These are phyloP conservation scores for Heliocidaris tuberculata DNA, from an alignment of 35 echinoderm and acorn worm genomes.

Conservation along the genomic window DNA sequence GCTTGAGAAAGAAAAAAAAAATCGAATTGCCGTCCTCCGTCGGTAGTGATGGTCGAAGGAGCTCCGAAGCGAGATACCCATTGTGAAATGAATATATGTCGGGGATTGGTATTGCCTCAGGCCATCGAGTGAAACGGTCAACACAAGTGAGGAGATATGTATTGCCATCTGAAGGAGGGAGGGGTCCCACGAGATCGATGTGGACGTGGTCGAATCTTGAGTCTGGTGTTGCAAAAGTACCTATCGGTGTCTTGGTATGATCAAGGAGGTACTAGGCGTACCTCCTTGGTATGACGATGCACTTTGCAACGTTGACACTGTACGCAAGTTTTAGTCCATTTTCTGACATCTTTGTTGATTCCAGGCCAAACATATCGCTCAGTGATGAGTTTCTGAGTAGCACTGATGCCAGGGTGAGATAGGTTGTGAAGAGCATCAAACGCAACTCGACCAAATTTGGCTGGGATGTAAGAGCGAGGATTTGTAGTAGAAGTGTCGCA, in stretches of 20 bases:
- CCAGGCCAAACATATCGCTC: constrained; percentile 60
- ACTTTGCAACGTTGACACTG: constrained; percentile 68
- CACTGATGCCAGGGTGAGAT: constrained; percentile 39
- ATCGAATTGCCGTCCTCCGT: constrained; percentile 66
- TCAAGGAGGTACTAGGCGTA: no score
- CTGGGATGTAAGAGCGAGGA: constrained; percentile 52
- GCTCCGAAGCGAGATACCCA: constrained; percentile 42
- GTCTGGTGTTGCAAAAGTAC: constrained; percentile 66
- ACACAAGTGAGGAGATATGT: no score
- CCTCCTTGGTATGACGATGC: constrained; percentile 64
- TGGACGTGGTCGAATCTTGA: constrained; percentile 63
- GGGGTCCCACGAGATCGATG: constrained; percentile 68
- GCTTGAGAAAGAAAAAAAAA: constrained; percentile 51
- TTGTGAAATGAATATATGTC: constrained; percentile 48
- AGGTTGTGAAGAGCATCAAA: constrained; percentile 44
- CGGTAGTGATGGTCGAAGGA: constrained; percentile 44
- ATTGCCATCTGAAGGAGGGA: no score
- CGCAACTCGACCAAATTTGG: constrained; percentile 11
- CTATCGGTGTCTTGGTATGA: constrained; percentile 55
- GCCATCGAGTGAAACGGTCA: no score
- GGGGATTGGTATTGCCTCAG: constrained; percentile 44
- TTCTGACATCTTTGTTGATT: constrained; percentile 71
- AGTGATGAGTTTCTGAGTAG: constrained; percentile 54
- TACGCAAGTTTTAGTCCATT: constrained; percentile 58
- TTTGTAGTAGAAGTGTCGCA: no score